Percentiles rank a stretch among this genome's conserved stretches.
These are phyloP conservation scores for Caenorhabditis brenneri DNA, from an alignment of 1,140 invertebrate species.

Conservation along the genomic window DNA sequence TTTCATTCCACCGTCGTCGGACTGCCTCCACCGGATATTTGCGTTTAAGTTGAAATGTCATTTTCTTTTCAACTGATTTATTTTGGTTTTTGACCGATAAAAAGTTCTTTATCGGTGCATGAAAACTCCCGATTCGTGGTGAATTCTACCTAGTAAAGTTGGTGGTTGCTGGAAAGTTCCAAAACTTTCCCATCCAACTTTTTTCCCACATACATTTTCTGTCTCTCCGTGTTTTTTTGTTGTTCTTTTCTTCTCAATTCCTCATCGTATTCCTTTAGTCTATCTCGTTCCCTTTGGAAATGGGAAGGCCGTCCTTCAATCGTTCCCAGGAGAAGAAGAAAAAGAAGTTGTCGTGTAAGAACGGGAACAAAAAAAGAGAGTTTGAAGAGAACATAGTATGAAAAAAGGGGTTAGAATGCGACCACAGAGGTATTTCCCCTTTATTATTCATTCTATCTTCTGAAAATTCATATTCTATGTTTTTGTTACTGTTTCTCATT, in stretches of 20 bases:
- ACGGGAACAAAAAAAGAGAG: constrained; percentile 21
- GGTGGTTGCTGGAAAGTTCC: background rate
- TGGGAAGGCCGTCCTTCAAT: constrained; percentile 34
- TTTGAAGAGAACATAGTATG: background rate
- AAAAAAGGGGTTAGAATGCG: background rate
- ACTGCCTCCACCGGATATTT: background rate
- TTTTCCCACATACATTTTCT: background rate
- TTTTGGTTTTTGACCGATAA: background rate
- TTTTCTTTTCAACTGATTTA: background rate
- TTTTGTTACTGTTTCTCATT: no score
- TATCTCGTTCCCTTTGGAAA: background rate
- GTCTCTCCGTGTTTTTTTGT: background rate
- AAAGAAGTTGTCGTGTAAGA: constrained; percentile 24
- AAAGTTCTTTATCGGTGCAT: background rate
- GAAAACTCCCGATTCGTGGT: background rate
- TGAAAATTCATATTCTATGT: no score
- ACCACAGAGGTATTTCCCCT: background rate
- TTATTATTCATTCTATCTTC: background rate
- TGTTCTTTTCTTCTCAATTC: background rate
- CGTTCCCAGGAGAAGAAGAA: constrained; percentile 30
- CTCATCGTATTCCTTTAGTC: constrained; percentile 1
- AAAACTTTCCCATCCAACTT: background rate
- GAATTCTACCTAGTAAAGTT: no score
- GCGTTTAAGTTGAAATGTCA: background rate
- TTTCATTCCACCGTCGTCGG: background rate